Evolutionary conservation across 2,113 vertebrate species (phyloP), one percentile per base, ranked within the genome.

Genomic region (Columba janthina): DNA sequence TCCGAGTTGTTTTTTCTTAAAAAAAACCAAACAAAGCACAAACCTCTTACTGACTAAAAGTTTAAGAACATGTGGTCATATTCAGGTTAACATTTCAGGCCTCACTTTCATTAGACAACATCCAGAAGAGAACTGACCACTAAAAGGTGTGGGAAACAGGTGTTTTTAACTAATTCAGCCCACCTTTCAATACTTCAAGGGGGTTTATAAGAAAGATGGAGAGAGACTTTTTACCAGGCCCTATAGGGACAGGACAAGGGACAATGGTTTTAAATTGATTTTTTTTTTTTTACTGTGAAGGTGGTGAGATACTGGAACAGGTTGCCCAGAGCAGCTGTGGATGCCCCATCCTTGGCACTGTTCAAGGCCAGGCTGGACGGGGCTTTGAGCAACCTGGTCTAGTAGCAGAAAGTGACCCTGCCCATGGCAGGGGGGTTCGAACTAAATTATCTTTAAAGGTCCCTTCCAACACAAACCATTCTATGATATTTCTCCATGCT

Each of bases 341-440:
- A 5, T 72, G 58, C 9, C 14, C 12, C 51, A 17, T 34, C 13
- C 5, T 2, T 74, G 65, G 11, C 10, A 82, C 11, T 5, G 31
- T 31, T 32, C 31, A 70, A n/a, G 29, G 51, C 5, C 51, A 57
- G 51, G 44, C 0, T 38, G 66, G 79, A 62, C 0, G 2, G n/a
- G 56, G 10, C 44, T 90, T 42, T 14, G 44, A 46, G 51, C 46
- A 76, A 25, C 11, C 22, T 72, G 40, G 4, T 36, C 48, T 34
- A 12, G 20, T 22, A 24, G 29, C 15, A 20, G 3, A 12, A 56
- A 54, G 4, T 40, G 19, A 14, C 38, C 42, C 69, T 40, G 44
- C 17, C 10, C 29, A 25, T 0, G 0, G 76, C 57, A n/a, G 15
- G 5, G 44, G 18, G 12, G 9, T 5, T 28, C 54, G 46, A 46